phyloP scores from a whole-genome alignment of 2,113 vertebrate species.

The Megaceryle torquata region DNA sequence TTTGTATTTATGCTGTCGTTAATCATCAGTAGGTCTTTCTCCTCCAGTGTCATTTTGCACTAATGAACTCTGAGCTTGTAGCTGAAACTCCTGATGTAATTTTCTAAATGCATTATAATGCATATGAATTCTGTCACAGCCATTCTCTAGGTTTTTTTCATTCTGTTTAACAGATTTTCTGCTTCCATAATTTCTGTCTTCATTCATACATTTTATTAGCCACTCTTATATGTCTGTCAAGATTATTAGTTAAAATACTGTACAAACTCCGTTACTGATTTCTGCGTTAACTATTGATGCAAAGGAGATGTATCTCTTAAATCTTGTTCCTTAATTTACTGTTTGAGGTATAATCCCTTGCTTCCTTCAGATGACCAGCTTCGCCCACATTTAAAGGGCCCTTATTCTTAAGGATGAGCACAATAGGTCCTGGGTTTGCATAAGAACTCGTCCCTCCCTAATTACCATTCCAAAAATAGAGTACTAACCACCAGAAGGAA shows the following conservation, averaged over 20 bases:
- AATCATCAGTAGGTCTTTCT: not conserved
- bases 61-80: not conserved
- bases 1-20: not conserved
- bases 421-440: not conserved
- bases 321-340: not conserved
- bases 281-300: not conserved
- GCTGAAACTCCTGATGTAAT: not conserved
- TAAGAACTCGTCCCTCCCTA: not conserved
- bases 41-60: not conserved
- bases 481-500: not conserved
- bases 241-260: slow-evolving; percentile 11
- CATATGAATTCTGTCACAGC: not conserved
- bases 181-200: not conserved
- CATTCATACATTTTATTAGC: slow-evolving; percentile 13
- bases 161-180: not conserved
- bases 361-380: not conserved
- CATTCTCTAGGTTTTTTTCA: not conserved
- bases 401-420: not conserved
- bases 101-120: not conserved
- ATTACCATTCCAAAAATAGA: slow-evolving; percentile 28
- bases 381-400: not conserved
- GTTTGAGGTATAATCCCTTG: not conserved
- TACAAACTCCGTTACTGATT: not conserved
- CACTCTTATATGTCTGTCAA: not conserved
- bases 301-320: not conserved